These are phyloP conservation scores for Cydia pomonella DNA, from an alignment of 1,140 invertebrate genomes.

Conservation along the genomic window DNA sequence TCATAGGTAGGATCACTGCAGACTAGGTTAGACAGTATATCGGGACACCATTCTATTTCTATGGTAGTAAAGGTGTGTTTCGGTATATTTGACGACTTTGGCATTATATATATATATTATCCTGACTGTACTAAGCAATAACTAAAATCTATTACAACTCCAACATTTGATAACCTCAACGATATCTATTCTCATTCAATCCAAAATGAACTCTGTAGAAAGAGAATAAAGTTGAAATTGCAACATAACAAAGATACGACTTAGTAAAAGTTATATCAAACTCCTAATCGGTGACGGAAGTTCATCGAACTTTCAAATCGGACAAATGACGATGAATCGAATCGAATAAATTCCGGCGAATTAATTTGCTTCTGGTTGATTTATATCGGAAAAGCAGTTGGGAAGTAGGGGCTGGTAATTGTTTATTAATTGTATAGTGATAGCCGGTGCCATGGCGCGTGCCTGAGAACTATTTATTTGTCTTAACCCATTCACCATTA, in stretches of 20 bases:
- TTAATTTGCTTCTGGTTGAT: slow-evolving; percentile 40
- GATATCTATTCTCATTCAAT: neutral
- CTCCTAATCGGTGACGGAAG: slow-evolving; percentile 27
- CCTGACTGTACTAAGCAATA: neutral
- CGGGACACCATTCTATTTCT: too few species aligned
- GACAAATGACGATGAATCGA: slow-evolving; percentile 29
- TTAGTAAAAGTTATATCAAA: neutral
- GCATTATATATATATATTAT: too few species aligned
- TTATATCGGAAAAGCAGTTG: slow-evolving; percentile 47
- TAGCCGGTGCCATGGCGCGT: slow-evolving; percentile 6
- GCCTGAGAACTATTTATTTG: neutral
- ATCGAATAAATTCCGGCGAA: slow-evolving; percentile 13
- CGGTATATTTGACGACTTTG: too few species aligned
- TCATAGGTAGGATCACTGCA: too few species aligned
- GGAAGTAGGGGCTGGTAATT: slow-evolving; percentile 39
- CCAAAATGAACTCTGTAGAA: neutral
- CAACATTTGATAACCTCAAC: neutral
- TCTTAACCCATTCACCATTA: too few species aligned
- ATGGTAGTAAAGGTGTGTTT: too few species aligned
- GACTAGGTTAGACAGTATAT: too few species aligned
- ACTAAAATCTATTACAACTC: neutral
- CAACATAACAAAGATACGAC: neutral
- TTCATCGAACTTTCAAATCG: slow-evolving; percentile 31
- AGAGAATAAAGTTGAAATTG: neutral
- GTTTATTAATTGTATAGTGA: slow-evolving; percentile 54